These are phyloP conservation scores for Orbicella faveolata DNA, from an alignment of 64 coral and sea anemone genomes.

Conservation along the genomic window DNA sequence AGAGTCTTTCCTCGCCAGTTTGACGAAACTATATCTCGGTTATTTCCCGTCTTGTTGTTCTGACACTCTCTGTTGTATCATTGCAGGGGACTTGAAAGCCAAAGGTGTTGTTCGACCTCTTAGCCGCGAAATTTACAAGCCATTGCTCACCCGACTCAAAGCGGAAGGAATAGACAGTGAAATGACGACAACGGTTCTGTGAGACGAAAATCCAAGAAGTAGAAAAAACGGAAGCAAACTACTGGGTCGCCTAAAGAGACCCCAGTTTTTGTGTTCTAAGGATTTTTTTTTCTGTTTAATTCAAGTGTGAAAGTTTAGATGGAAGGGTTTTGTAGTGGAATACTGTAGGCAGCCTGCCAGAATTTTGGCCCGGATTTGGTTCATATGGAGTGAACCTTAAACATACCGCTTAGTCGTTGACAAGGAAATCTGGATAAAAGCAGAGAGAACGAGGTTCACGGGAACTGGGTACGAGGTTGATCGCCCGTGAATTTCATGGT, in stretches of 20 bases:
- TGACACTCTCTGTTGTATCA: background rate
- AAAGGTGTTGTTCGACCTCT: constrained; percentile 67
- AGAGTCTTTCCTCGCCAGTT: background rate
- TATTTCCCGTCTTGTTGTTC: background rate
- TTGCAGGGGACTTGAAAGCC: constrained; percentile 77
- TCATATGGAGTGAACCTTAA: no score
- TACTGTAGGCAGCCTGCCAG: no score
- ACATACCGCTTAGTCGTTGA: no score
- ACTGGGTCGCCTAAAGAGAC: background rate
- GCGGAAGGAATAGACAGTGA: constrained; percentile 79
- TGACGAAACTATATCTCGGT: background rate
- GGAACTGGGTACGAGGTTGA: no score
- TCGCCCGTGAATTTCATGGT: no score
- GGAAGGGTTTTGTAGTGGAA: no score
- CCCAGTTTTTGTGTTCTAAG: no score
- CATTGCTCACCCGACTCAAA: constrained; percentile 76
- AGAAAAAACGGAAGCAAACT: background rate
- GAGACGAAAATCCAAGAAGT: background rate
- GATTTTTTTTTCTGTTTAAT: no score
- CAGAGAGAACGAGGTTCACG: no score
- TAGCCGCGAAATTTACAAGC: constrained; percentile 86
- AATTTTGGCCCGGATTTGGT: no score
- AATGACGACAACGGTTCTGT: constrained; percentile 33
- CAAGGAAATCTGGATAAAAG: no score
- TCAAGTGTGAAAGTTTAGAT: no score